A percentile compares a stretch with the other conserved stretches of the same genome.
phyloP scores from a whole-genome alignment of 2,888 invertebrate genomes.

The Salpingus planirostris region DNA sequence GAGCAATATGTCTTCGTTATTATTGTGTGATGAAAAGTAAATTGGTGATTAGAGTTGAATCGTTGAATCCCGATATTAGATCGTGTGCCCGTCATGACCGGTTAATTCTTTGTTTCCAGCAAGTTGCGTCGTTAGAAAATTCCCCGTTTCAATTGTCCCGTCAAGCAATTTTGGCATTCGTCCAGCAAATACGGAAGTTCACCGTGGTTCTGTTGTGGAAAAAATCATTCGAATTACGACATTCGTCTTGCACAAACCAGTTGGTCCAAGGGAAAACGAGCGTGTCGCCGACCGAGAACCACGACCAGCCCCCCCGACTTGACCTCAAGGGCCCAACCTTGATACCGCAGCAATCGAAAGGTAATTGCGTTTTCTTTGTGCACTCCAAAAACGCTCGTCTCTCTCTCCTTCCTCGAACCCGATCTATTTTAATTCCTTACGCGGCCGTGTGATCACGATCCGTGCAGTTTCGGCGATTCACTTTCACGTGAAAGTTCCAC shows the following conservation, averaged over 20 bases:
- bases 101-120: background rate
- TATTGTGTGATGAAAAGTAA: constrained; percentile 3
- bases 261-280: no score
- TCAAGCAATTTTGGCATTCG: constrained; percentile 13
- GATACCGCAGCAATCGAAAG: constrained; percentile 12
- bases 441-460: background rate
- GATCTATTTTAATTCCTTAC: constrained; percentile 14
- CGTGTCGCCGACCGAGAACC: no score
- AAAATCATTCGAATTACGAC: no score
- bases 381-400: no score
- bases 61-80: no score
- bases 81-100: background rate
- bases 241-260: no score
- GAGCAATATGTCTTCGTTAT: background rate
- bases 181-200: constrained; percentile 15
- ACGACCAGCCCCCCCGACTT: no score
- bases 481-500: constrained; percentile 15
- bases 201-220: no score
- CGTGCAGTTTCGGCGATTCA: constrained; percentile 6
- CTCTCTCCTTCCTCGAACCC: no score
- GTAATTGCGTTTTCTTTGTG: constrained; percentile 20
- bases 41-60: no score
- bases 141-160: constrained; percentile 7
- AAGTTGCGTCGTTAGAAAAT: background rate
- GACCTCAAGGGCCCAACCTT: constrained; percentile 18